phyloP scores from a whole-genome alignment of 2,888 invertebrate genomes.

The Polia nebulosa region DNA sequence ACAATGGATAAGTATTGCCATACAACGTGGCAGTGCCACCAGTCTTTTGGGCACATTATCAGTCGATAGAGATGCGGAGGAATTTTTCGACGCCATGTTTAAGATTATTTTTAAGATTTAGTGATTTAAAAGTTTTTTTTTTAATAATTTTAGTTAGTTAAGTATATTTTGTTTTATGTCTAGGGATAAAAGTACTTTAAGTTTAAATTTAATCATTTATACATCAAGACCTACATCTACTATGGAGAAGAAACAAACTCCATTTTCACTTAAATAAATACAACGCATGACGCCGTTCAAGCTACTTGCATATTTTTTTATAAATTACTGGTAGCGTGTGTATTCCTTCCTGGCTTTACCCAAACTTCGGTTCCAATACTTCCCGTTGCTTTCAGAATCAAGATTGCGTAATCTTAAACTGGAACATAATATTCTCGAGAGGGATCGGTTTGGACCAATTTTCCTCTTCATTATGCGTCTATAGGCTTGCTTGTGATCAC shows the following conservation, averaged over 20 bases:
- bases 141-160: no score
- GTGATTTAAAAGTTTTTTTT: no score
- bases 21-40: no score
- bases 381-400: slow-evolving; percentile 32
- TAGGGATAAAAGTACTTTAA: no score
- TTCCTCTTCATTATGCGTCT: slow-evolving; percentile 42
- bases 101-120: no score
- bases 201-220: no score
- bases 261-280: no score
- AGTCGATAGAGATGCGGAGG: neutral
- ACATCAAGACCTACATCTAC: no score
- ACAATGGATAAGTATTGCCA: neutral
- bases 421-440: slow-evolving; percentile 25
- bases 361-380: slow-evolving; percentile 12
- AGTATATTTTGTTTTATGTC: no score
- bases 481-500: slow-evolving; percentile 32
- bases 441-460: slow-evolving; percentile 43
- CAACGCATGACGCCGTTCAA: no score
- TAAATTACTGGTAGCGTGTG: neutral
- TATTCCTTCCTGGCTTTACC: neutral
- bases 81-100: neutral
- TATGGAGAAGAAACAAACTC: no score
- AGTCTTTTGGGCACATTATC: neutral
- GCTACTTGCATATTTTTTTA: neutral
- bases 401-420: slow-evolving; percentile 50